Evolutionary conservation across 2,797 vertebrate species (phyloP), one percentile per base, ranked within the genome.

Genomic region (Pangasius djambal): DNA sequence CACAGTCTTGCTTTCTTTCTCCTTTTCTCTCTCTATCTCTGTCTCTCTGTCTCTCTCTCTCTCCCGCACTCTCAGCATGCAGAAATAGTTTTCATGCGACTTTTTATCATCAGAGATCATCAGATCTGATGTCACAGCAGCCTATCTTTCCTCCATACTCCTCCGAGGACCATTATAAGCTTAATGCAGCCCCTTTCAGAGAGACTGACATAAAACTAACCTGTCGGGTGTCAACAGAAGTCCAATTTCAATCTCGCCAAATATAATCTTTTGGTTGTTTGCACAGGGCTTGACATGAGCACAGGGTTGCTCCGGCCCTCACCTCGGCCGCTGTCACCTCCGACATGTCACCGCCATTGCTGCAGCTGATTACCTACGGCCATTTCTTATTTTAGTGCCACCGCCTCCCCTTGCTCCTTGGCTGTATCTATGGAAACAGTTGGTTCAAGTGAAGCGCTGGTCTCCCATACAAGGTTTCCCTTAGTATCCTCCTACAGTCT

Each of bases 341-440:
- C 61, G 89, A 91, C 87, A 92, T 92, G 92, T 92, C 92, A 89
- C 86, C 82, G n/a, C 69, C 55, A 28, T 86, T 79, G 85, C 84
- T 89, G 88, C 87, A 87, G 83, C 89, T 88, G 91, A 93, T 93
- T 92, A 93, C 91, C 90, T 91, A 88, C 89, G 91, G 92, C 90
- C 89, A 90, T 92, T 90, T 91, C 91, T 93, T 92, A 92, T 93
- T 94, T 93, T 92, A 93, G 92, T 87, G 63, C 91, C 77, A 84
- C 92, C 89, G 92, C 93, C 91, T 94, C 94, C 90, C 91, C 93
- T 93, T 93, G 90, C 93, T 94, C 93, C 91, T 94, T 94, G 92
- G 92, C 94, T 90, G 92, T 94, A 95, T 95, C 85, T 86, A 86
- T 86, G 85, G 85, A 75, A 86, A 86, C 85, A 7, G 85, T 55